A percentile compares a stretch with the other conserved stretches of the same genome.
Conservation (phyloP, 2,113 vertebrate genomes). For the Dendropsophus ebraccatus region DNA sequence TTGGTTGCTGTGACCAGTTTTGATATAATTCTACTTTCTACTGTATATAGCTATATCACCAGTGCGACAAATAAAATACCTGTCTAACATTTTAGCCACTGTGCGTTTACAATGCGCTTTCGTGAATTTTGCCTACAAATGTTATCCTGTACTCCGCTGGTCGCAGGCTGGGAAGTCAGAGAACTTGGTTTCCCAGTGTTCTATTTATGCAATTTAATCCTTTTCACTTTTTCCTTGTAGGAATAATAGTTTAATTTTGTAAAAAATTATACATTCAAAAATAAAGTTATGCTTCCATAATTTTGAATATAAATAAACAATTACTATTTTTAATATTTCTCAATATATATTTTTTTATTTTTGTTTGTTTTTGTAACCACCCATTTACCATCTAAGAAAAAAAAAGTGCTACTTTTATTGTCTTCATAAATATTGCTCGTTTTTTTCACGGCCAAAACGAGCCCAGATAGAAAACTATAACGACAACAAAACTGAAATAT, state of each 20-base stretch:
- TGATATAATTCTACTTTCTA: not conserved
- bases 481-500: not conserved
- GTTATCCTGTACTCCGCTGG: not conserved
- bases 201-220: not conserved
- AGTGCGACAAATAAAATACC: not conserved
- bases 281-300: not conserved
- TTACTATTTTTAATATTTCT: too few relatives aligned
- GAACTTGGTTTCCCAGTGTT: not conserved
- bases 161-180: not conserved
- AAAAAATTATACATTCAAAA: not conserved
- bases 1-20: not conserved
- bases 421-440: not conserved
- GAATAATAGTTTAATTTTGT: not conserved
- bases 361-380: not conserved
- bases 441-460: not conserved
- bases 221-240: too few relatives aligned
- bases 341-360: too few relatives aligned
- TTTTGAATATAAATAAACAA: not conserved
- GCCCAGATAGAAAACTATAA: not conserved
- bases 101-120: not conserved
- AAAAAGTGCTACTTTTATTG: not conserved
- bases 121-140: too few relatives aligned
- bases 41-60: too few relatives aligned
- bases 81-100: not conserved
- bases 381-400: not conserved